A percentile compares a stretch with the other conserved stretches of the same genome.
phyloP scores from a whole-genome alignment of 2,888 invertebrate genomes.

The Pemphredon lugubris region DNA sequence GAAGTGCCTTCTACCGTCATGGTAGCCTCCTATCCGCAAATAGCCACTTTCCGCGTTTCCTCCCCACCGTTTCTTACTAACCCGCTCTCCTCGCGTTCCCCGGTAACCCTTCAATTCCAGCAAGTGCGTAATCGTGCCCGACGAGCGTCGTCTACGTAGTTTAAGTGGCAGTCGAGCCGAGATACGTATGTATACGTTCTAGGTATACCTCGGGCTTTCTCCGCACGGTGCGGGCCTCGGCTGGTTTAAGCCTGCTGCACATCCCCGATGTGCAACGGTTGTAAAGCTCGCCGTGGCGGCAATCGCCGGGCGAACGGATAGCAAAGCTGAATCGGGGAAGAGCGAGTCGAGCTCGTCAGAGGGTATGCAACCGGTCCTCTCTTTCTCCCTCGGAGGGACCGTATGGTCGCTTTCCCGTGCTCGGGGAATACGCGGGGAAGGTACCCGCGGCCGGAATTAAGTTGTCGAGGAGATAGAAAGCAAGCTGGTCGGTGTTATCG shows the following conservation, averaged over 20 bases:
- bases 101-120: slow-evolving; percentile 3
- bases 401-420: slow-evolving; percentile 12
- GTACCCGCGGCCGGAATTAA: slow-evolving; percentile 66
- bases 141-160: slow-evolving; percentile 31
- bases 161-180: slow-evolving; percentile 34
- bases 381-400: slow-evolving; percentile 5
- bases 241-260: slow-evolving; percentile 22
- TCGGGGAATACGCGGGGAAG: background rate
- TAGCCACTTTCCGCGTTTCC: slow-evolving; percentile 8
- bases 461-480: slow-evolving; percentile 73
- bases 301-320: no score
- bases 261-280: slow-evolving; percentile 22
- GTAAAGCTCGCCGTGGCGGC: background rate
- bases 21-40: background rate
- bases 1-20: background rate
- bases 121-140: slow-evolving; percentile 31
- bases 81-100: background rate
- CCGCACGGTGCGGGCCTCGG: background rate
- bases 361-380: slow-evolving; percentile 15
- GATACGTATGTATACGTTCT: slow-evolving; percentile 16
- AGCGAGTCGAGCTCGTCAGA: slow-evolving; percentile 8
- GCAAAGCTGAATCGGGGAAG: background rate
- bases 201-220: slow-evolving; percentile 3
- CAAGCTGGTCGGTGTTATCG: slow-evolving; percentile 69
- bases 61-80: slow-evolving; percentile 7